Evolutionary conservation across 2,113 vertebrate species (phyloP).

Genomic region (Gymnocephalus cernua): DNA sequence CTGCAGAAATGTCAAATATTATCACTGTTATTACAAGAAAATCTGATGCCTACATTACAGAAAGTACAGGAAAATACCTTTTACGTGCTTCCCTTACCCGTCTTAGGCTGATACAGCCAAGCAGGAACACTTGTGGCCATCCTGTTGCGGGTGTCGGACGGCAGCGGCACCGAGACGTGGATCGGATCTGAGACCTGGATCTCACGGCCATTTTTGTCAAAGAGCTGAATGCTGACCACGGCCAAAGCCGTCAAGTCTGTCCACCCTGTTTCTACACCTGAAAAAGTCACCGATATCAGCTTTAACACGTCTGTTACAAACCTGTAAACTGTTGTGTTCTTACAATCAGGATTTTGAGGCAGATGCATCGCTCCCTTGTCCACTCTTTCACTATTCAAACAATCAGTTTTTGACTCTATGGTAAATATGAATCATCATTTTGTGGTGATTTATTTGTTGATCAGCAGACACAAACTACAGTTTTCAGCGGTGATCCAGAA

Average conservation of each 20-base stretch:
- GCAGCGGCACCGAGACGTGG: slow-evolving; percentile 90
- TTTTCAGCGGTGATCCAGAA: too few relatives aligned
- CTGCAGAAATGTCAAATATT: slow-evolving; percentile 69
- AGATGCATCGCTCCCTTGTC: too few relatives aligned
- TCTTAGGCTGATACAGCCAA: slow-evolving; percentile 91
- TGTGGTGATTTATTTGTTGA: neutral
- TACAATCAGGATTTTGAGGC: neutral
- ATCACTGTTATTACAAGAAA: neutral
- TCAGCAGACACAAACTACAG: too few relatives aligned
- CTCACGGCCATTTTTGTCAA: slow-evolving; percentile 85
- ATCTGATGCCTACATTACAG: neutral
- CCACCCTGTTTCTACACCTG: slow-evolving; percentile 88
- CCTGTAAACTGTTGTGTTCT: neutral
- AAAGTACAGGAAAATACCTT: neutral
- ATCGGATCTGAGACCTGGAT: slow-evolving; percentile 88
- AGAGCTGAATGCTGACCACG: slow-evolving; percentile 90
- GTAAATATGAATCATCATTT: neutral
- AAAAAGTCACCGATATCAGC: neutral
- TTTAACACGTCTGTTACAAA: neutral
- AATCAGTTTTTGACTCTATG: neutral
- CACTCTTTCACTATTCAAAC: neutral
- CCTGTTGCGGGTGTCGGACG: slow-evolving; percentile 84
- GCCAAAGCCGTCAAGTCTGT: slow-evolving; percentile 88
- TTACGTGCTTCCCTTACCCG: slow-evolving; percentile 76
- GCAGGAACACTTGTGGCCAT: slow-evolving; percentile 89